phyloP scores from a whole-genome alignment of 2,113 vertebrate genomes.

The Tetraodon nigroviridis region DNA sequence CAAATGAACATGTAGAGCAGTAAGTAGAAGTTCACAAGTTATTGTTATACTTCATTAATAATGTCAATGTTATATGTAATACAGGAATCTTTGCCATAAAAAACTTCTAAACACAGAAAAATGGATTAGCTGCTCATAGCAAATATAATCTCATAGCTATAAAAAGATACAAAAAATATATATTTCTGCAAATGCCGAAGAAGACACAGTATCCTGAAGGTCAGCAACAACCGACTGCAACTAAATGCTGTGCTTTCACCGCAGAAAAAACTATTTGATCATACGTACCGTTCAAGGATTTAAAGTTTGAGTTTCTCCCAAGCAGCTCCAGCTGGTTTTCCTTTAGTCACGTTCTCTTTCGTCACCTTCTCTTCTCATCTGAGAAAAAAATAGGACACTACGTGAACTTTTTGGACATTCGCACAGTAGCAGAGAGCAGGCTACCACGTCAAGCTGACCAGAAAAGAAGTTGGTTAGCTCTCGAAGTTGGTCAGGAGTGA shows the following conservation, averaged over 20 bases:
- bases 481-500: slow-evolving; percentile 69
- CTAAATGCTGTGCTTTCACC: background rate
- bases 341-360: slow-evolving; percentile 8
- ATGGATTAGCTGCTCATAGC: too few species aligned
- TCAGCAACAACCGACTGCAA: background rate
- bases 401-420: slow-evolving; percentile 54
- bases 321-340: slow-evolving; percentile 28
- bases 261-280: background rate
- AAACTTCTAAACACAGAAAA: background rate
- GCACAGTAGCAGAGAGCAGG: slow-evolving; percentile 42
- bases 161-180: background rate
- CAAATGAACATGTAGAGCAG: too few species aligned
- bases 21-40: background rate
- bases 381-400: slow-evolving; percentile 34
- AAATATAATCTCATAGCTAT: too few species aligned
- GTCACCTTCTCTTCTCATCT: slow-evolving; percentile 7
- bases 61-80: too few species aligned
- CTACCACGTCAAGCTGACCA: slow-evolving; percentile 60
- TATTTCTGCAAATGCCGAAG: background rate
- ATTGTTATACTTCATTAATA: too few species aligned
- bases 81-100: too few species aligned
- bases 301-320: slow-evolving; percentile 11
- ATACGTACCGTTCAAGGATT: slow-evolving; percentile 65
- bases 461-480: slow-evolving; percentile 68
- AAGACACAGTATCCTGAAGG: background rate